A percentile compares a stretch with the other conserved stretches of the same genome.
phyloP scores from a whole-genome alignment of 2,888 invertebrate genomes.

The Caenorhabditis sp. region DNA sequence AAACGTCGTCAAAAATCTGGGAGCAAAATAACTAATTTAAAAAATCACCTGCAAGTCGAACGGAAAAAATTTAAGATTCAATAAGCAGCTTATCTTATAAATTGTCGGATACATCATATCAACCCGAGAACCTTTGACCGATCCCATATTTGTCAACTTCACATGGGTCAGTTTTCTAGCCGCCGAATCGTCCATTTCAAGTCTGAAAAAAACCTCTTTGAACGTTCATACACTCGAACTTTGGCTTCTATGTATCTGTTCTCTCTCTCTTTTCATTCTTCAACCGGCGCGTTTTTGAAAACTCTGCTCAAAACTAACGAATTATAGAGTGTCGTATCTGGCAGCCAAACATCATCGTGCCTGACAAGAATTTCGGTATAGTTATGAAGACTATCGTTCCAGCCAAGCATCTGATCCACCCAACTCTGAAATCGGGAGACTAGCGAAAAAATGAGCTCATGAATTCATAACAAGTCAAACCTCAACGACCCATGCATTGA shows the following conservation, averaged over 20 bases:
- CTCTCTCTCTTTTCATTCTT: too few relatives aligned
- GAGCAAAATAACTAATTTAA: neutral
- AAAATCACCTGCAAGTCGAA: constrained; percentile 43
- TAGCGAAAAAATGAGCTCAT: neutral
- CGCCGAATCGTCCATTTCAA: constrained; percentile 34
- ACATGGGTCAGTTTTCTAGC: constrained; percentile 29
- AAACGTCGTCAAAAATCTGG: neutral
- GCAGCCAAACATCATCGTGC: constrained; percentile 43
- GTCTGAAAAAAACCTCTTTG: constrained; percentile 22
- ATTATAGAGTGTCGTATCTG: constrained; percentile 47
- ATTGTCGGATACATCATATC: constrained; percentile 42
- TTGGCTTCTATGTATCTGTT: neutral
- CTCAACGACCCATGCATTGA: constrained; percentile 50
- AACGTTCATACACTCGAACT: neutral
- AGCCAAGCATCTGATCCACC: constrained; percentile 47
- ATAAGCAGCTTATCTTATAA: constrained; percentile 43
- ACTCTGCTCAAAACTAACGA: constrained; percentile 39
- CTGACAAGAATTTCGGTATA: constrained; percentile 40
- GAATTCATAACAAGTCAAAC: constrained; percentile 9
- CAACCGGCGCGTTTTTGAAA: too few relatives aligned
- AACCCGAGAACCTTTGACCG: constrained; percentile 24
- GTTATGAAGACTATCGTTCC: constrained; percentile 39
- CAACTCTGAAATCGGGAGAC: constrained; percentile 28
- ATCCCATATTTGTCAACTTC: constrained; percentile 28
- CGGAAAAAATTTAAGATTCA: constrained; percentile 43